These are phyloP conservation scores for Drosophila merina DNA, from an alignment of 2,888 invertebrate genomes.

Conservation along the genomic window DNA sequence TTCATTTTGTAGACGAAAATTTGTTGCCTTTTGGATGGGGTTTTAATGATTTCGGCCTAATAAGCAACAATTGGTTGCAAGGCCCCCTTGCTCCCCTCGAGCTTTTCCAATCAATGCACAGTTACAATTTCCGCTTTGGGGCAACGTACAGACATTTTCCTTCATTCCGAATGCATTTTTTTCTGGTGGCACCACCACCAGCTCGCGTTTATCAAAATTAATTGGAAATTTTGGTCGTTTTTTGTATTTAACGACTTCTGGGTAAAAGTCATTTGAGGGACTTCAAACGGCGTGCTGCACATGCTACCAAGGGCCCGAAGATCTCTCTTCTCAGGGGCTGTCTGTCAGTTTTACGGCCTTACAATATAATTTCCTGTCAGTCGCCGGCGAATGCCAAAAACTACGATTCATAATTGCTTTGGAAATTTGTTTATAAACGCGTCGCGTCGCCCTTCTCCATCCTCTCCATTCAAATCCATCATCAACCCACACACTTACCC, in stretches of 20 bases:
- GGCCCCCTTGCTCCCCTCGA: conserved; percentile 1
- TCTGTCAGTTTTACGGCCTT: conserved; percentile 63
- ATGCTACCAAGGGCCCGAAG: conserved; percentile 51
- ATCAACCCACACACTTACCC: neutral
- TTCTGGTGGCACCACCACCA: conserved; percentile 4
- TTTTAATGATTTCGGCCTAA: conserved; percentile 70
- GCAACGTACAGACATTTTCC: conserved; percentile 35
- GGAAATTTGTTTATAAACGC: conserved; percentile 62
- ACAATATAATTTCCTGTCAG: conserved; percentile 78
- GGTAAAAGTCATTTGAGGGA: conserved; percentile 69
- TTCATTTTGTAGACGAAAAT: conserved; percentile 56
- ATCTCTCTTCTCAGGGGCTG: conserved; percentile 40
- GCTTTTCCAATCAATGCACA: conserved; percentile 54
- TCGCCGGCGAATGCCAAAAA: conserved; percentile 53
- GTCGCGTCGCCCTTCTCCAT: conserved; percentile 24
- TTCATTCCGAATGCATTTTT: conserved; percentile 19
- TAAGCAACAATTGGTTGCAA: conserved; percentile 67
- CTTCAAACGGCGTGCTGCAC: conserved; percentile 63
- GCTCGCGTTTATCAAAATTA: conserved; percentile 76
- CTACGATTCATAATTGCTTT: conserved; percentile 72
- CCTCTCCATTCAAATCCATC: neutral
- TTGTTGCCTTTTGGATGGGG: conserved; percentile 42
- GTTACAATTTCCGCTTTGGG: conserved; percentile 62
- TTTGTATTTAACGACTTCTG: conserved; percentile 70
- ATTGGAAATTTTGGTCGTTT: conserved; percentile 73